Base-by-base conservation (phyloP, 2,113 vertebrate genomes). In the Tetraodon nigroviridis region DNA sequence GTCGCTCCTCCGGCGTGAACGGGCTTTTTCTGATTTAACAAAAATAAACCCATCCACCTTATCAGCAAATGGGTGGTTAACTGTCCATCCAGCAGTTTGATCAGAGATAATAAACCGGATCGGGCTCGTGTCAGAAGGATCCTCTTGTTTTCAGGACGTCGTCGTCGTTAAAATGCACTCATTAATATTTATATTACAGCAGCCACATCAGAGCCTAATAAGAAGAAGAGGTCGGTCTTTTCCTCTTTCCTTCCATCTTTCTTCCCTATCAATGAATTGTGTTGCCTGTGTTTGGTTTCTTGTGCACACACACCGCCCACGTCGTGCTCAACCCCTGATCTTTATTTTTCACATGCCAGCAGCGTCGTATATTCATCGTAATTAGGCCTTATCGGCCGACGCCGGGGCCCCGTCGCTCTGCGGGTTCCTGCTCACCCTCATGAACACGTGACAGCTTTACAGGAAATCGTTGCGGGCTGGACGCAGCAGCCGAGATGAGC, bases 301-400 rank as follows among this genome's bases (percentile, higher is more conserved):
- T 49, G 20, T 8, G 4, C 51, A 59, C 51, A 40, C 10, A 40
- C 18, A 17, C 32, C 24, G 4, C 24, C 44, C 15, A 8, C 75
- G 79, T 76, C 68, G 64, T 27, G 20, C 57, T 77, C 58, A 72
- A 74, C 72, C 76, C 40, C 46, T 50, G 59, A 41, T 66, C 71
- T 68, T 68, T 74, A 80, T 80, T 68, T 60, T 64, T 67, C 64
- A 69, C 73, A 75, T 32, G 21, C 46, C 20, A 21, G 49, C 64
- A 61, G 68, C 51, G 64, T 67, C 55, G 37, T 72, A 67, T 53
- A 82, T 85, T 81, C n/a, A 73, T 88, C 81, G 79, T 83, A 85
- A 82, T 86, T 82, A 82, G 65, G 61, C 53, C 82, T 75, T 63
- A 67, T 61, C 50, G 4, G 68, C 68, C 61, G 61, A 53, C 66